A percentile compares a stretch with the other conserved stretches of the same genome.
phyloP scores from a whole-genome alignment of 2,888 invertebrate genomes.

The Sphaeridia pumilis region DNA sequence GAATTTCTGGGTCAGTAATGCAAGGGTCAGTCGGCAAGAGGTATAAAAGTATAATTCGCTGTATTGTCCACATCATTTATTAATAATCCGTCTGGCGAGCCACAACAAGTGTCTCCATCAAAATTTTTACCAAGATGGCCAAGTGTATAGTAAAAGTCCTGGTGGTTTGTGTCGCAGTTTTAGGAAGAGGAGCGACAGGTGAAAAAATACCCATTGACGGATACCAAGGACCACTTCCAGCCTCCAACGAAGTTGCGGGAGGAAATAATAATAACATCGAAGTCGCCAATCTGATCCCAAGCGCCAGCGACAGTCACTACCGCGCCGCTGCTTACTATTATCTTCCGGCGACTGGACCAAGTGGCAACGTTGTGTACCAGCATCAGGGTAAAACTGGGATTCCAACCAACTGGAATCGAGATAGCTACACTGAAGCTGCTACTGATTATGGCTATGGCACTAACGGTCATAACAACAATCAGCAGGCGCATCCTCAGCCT shows the following conservation, averaged over 20 bases:
- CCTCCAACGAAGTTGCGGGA: not conserved
- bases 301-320: slow-evolving; percentile 18
- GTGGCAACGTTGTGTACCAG: not conserved
- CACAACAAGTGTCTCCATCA: not conserved
- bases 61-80: too few species aligned
- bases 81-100: too few species aligned
- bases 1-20: slow-evolving; percentile 3
- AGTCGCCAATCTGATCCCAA: slow-evolving; percentile 2
- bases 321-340: slow-evolving; percentile 13
- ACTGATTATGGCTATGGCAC: slow-evolving; percentile 27
- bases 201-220: too few species aligned
- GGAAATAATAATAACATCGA: too few species aligned
- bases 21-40: not conserved
- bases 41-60: too few species aligned
- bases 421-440: slow-evolving; percentile 31
- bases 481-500: slow-evolving; percentile 2
- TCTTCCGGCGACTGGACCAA: not conserved
- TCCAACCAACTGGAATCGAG: slow-evolving; percentile 26
- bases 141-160: too few species aligned
- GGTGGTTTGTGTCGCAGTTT: too few species aligned
- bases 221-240: too few species aligned
- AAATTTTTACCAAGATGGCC: too few species aligned
- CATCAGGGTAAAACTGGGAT: too few species aligned
- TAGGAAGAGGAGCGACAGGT: too few species aligned
- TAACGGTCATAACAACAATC: slow-evolving; percentile 12